Evolutionary conservation across 2,888 invertebrate species (phyloP).

Genomic region (Oxyscelio sp.): DNA sequence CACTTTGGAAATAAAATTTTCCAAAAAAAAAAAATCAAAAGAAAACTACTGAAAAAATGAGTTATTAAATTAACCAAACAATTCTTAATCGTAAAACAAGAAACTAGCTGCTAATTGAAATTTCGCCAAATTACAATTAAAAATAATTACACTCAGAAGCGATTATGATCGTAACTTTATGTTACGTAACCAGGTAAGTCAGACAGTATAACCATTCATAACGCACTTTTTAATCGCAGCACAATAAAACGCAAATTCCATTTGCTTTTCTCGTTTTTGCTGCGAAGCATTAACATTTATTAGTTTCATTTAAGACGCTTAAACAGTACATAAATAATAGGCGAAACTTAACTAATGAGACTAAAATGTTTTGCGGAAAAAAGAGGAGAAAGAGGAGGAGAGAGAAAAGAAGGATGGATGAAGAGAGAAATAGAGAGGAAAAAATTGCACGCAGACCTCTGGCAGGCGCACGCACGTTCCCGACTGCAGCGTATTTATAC

Average conservation of each 20-base stretch:
- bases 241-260: conserved; percentile 53
- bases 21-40: too few species aligned
- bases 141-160: background rate
- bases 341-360: conserved; percentile 55
- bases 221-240: conserved; percentile 27
- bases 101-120: background rate
- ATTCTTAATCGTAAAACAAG: too few species aligned
- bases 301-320: conserved; percentile 49
- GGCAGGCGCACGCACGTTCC: conserved; percentile 17
- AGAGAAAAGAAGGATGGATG: background rate
- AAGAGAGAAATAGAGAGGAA: background rate
- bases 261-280: conserved; percentile 37
- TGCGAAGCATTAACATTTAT: conserved; percentile 42
- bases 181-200: conserved; percentile 28
- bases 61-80: too few species aligned
- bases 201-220: conserved; percentile 33
- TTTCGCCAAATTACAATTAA: background rate
- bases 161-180: background rate
- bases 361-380: conserved; percentile 45
- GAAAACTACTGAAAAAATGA: too few species aligned
- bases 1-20: too few species aligned
- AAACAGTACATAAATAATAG: conserved; percentile 54
- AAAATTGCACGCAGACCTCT: conserved; percentile 19
- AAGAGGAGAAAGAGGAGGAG: conserved; percentile 4
- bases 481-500: conserved; percentile 28